A percentile compares a stretch with the other conserved stretches of the same genome.
phyloP scores from a whole-genome alignment of 1,140 invertebrate genomes.

The Drosophila asahinai region DNA sequence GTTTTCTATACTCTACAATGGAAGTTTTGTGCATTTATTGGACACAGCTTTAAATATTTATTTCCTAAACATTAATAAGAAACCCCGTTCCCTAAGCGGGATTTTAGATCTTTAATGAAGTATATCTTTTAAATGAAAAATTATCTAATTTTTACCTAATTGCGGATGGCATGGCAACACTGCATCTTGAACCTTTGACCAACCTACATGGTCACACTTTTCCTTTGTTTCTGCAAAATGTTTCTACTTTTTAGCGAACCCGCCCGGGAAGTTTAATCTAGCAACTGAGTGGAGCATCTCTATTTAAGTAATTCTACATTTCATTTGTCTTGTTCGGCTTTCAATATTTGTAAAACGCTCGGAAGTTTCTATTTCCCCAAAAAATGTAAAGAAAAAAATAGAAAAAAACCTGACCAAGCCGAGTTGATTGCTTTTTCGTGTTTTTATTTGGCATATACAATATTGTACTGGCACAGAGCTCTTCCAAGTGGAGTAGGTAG shows the following conservation, averaged over 20 bases:
- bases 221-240: not conserved
- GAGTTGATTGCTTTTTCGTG: constrained; percentile 75
- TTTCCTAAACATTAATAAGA: no score
- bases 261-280: not conserved
- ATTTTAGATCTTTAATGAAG: no score
- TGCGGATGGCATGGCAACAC: not conserved
- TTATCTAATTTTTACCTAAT: not conserved
- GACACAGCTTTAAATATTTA: not conserved
- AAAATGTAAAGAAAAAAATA: constrained; percentile 2
- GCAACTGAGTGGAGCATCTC: constrained; percentile 8
- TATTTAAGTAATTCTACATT: constrained; percentile 36
- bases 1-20: constrained; percentile 12
- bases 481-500: not conserved
- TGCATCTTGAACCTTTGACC: not conserved
- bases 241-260: not conserved
- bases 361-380: constrained; percentile 29
- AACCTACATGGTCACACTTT: not conserved
- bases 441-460: constrained; percentile 71
- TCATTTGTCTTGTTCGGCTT: constrained; percentile 39
- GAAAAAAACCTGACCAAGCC: constrained; percentile 17
- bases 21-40: not conserved
- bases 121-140: not conserved
- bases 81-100: no score
- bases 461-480: constrained; percentile 26
- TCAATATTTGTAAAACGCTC: constrained; percentile 42